phyloP scores from a whole-genome alignment of 1,140 invertebrate genomes.

The Microvelia longipes region DNA sequence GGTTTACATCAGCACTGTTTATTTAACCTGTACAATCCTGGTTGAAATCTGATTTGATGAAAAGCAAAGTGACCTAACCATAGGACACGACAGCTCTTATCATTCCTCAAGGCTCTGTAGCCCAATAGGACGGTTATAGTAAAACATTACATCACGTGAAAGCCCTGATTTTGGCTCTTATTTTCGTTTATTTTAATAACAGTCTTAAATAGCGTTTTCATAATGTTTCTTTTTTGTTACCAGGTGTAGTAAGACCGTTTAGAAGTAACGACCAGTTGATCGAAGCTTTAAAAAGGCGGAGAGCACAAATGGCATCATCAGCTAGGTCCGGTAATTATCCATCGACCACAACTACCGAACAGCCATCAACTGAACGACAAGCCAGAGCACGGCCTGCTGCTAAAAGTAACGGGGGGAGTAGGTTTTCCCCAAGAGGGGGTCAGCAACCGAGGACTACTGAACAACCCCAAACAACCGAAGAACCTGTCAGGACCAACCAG shows the following conservation, averaged over 20 bases:
- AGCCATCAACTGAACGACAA: neutral
- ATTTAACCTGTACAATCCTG: too few relatives aligned
- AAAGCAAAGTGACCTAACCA: too few relatives aligned
- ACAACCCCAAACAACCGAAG: neutral
- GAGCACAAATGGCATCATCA: constrained; percentile 1
- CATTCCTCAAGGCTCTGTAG: too few relatives aligned
- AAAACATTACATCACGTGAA: too few relatives aligned
- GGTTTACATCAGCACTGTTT: too few relatives aligned
- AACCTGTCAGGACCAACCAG: neutral
- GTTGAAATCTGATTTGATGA: too few relatives aligned
- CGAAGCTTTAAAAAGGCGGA: constrained; percentile 16
- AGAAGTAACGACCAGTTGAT: constrained; percentile 16
- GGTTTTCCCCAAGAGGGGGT: neutral
- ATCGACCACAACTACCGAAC: neutral
- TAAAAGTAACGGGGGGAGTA: neutral
- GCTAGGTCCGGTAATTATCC: neutral
- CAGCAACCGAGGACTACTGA: neutral
- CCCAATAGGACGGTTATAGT: too few relatives aligned
- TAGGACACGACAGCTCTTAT: too few relatives aligned
- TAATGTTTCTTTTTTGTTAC: neutral
- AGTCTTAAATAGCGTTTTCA: neutral
- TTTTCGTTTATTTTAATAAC: too few relatives aligned
- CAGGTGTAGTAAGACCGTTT: constrained; percentile 17
- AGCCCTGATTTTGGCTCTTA: too few relatives aligned
- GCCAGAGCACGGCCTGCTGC: neutral